phyloP scores from a whole-genome alignment of 2,888 invertebrate genomes.

The Serrognathus titanus region DNA sequence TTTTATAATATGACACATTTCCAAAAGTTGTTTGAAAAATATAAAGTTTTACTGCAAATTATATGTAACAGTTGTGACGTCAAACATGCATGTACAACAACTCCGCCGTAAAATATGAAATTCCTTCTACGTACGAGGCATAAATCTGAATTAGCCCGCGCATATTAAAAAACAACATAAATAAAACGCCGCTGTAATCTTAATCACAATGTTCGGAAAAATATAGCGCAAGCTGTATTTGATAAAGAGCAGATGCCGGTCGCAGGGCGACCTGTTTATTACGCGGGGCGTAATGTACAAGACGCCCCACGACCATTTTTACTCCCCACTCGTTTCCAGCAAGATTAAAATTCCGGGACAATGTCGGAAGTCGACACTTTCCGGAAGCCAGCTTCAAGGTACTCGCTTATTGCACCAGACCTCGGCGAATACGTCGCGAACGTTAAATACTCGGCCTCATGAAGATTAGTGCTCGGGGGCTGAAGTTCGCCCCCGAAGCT shows the following conservation, averaged over 20 bases:
- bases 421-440: too few species aligned
- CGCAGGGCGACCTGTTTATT: not conserved
- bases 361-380: not conserved
- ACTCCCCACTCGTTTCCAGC: not conserved
- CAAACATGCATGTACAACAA: too few species aligned
- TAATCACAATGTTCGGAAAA: not conserved
- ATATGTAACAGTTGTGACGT: too few species aligned
- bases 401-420: too few species aligned
- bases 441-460: too few species aligned
- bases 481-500: too few species aligned
- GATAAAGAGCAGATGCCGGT: not conserved
- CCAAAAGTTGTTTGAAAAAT: too few species aligned
- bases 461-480: too few species aligned
- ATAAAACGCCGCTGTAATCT: not conserved
- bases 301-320: not conserved
- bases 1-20: too few species aligned
- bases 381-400: not conserved
- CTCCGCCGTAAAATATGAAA: too few species aligned
- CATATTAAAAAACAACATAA: not conserved
- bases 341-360: not conserved
- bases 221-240: not conserved
- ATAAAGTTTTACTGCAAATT: too few species aligned
- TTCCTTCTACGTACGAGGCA: not conserved
- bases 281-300: not conserved
- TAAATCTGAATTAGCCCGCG: not conserved